These are phyloP conservation scores for Villa cingulata DNA, from an alignment of 2,888 invertebrate genomes.

Conservation along the genomic window DNA sequence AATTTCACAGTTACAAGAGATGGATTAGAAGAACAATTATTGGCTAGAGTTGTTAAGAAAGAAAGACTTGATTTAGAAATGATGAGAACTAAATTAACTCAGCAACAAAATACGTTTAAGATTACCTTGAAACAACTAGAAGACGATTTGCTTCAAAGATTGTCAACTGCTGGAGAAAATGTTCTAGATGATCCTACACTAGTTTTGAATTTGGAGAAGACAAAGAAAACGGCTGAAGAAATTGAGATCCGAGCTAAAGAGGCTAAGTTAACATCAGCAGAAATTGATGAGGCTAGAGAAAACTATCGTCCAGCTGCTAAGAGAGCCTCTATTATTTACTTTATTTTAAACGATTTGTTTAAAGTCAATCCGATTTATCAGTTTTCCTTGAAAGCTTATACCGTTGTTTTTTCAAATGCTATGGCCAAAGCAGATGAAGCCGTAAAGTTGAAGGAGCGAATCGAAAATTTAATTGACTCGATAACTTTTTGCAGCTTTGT, in stretches of 20 bases:
- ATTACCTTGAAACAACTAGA: constrained; percentile 83
- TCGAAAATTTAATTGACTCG: constrained; percentile 65
- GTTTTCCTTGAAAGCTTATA: constrained; percentile 89
- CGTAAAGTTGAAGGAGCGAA: constrained; percentile 57
- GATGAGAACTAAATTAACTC: constrained; percentile 68
- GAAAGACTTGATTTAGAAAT: constrained; percentile 84
- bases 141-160: constrained; percentile 71
- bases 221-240: constrained; percentile 83
- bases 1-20: constrained; percentile 92
- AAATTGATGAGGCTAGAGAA: constrained; percentile 85
- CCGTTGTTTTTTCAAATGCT: constrained; percentile 72
- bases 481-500: constrained; percentile 77
- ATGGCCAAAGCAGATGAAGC: constrained; percentile 52
- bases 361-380: constrained; percentile 93
- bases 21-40: constrained; percentile 82
- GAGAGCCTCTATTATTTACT: constrained; percentile 80
- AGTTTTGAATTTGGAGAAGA: constrained; percentile 84
- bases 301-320: constrained; percentile 73
- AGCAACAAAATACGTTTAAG: constrained; percentile 89
- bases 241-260: constrained; percentile 77
- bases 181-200: constrained; percentile 81
- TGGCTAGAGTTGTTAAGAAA: constrained; percentile 86
- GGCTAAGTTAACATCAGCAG: constrained; percentile 69
- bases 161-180: constrained; percentile 84
- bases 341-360: constrained; percentile 80